These are phyloP conservation scores for Remorina albescens DNA, from an alignment of 2,797 vertebrate species.

Conservation along the genomic window DNA sequence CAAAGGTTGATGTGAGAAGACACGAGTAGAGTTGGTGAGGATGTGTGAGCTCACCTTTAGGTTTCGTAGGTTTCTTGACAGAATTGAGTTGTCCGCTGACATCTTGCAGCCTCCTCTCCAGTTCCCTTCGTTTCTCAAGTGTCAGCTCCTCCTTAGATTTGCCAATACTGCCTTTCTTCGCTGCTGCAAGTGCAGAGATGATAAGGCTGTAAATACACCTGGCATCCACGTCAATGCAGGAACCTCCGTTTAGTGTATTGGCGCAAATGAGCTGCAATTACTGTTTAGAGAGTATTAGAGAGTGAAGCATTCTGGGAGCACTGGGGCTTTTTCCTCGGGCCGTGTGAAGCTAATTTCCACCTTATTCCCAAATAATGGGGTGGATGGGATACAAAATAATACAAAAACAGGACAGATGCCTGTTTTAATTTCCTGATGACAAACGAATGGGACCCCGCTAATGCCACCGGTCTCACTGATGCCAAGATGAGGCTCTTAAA, in stretches of 20 bases:
- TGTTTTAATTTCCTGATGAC: neutral
- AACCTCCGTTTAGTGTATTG: neutral
- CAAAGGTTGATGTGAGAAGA: neutral
- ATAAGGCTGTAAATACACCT: neutral
- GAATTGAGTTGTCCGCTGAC: constrained; percentile 95
- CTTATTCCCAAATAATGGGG: neutral
- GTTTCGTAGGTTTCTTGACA: constrained; percentile 91
- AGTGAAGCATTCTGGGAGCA: neutral
- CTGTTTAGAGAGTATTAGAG: neutral
- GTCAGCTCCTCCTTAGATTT: constrained; percentile 94
- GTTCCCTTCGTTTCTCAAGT: constrained; percentile 92
- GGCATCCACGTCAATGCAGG: neutral
- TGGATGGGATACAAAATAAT: neutral
- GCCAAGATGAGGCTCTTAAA: constrained; percentile 1
- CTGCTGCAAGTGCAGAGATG: constrained; percentile 65
- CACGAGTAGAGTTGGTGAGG: neutral
- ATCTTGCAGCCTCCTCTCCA: constrained; percentile 93
- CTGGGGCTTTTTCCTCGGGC: neutral
- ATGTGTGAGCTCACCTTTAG: constrained; percentile 84
- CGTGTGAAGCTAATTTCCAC: neutral
- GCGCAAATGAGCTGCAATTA: neutral
- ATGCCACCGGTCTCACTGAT: constrained; percentile 1
- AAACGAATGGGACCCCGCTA: neutral
- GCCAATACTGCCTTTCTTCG: constrained; percentile 86
- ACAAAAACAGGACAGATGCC: neutral